Base-by-base conservation (phyloP, 2,888 invertebrate genomes). In the Keiferia lycopersicella region DNA sequence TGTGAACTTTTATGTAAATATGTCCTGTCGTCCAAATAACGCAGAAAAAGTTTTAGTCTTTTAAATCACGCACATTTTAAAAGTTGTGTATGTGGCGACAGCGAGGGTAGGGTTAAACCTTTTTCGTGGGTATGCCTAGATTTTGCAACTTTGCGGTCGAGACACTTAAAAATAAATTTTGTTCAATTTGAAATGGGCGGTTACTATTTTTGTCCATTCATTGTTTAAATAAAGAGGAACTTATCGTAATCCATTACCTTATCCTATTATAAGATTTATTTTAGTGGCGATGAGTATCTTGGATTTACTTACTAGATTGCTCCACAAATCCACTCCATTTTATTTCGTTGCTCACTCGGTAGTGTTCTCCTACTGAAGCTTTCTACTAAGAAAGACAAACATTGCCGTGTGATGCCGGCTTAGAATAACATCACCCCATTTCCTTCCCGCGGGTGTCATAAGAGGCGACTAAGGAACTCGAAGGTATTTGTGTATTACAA, bases 41-140 rank as follows among this genome's bases (percentile, higher is more conserved):
- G 26, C 26, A 26, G n/a, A 63, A 59, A 63, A 63, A 45, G 53
- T 58, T 63, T 39, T 26, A 20, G 34, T 18, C 38, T 34, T 57
- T 16, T 22, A 63, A 63, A 63, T 63, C 59, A 63, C 58, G 18
- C 41, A 39, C 50, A 63, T 63, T 63, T 63, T 41, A 58, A 62
- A 63, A 61, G 45, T 57, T 63, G 16, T 63, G 62, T 18, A 45
- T 20, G 45, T 41, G 41, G 26, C 6, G 26, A n/a, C 30, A 14
- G 60, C n/a, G n/a, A 48, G 41, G 38, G 50, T 41, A n/a, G 62
- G 41, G 20, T 20, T 26, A 41, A 56, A 39, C 53, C 53, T 30
- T 57, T 63, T 56, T 57, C 26, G 20, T 18, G 8, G 45, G 30
- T 16, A 26, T 45, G 26, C 34, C 20, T 41, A 41, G 61, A 30